A percentile compares a stretch with the other conserved stretches of the same genome.
These are phyloP conservation scores for Andrena fulva DNA, from an alignment of 2,888 invertebrate genomes.

Conservation along the genomic window DNA sequence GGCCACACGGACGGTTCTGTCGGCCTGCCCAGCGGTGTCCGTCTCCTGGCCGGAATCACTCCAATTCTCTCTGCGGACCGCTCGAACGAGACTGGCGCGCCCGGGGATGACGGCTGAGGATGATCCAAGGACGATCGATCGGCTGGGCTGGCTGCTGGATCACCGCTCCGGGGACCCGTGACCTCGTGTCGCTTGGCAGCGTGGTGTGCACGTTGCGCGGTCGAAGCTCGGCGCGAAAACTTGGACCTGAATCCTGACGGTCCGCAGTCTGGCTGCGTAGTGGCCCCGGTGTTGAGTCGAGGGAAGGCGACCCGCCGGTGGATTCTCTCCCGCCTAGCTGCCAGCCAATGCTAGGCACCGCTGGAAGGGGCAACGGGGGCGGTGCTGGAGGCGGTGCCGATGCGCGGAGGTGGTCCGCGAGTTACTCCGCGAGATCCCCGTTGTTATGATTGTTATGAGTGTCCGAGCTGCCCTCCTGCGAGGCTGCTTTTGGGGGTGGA, in stretches of 20 bases:
- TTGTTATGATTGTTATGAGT: conserved; percentile 84
- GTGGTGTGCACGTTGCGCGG: conserved; percentile 80
- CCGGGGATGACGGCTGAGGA: not conserved
- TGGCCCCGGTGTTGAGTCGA: conserved; percentile 76
- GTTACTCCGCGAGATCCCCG: conserved; percentile 81
- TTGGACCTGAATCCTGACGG: conserved; percentile 81
- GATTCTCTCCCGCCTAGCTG: conserved; percentile 68
- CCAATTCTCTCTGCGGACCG: not conserved
- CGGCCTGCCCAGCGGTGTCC: not conserved
- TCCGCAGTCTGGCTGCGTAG: conserved; percentile 85
- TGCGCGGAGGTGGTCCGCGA: conserved; percentile 84
- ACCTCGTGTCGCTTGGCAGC: conserved; percentile 63
- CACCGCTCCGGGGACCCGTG: not conserved
- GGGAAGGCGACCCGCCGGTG: conserved; percentile 72
- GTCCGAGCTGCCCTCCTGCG: conserved; percentile 81
- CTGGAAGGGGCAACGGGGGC: conserved; percentile 70
- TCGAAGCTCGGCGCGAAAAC: conserved; percentile 74
- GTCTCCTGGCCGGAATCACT: not conserved
- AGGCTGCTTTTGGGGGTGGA: conserved; percentile 74
- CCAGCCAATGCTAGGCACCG: conserved; percentile 42
- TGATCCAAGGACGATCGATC: conserved; percentile 23
- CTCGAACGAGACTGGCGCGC: not conserved
- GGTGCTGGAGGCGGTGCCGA: conserved; percentile 78
- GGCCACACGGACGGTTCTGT: not conserved
- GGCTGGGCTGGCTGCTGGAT: conserved; percentile 14